A percentile compares a stretch with the other conserved stretches of the same genome.
Conservation (phyloP, 2,888 invertebrate genomes). For the Dexiosoma caninum region DNA sequence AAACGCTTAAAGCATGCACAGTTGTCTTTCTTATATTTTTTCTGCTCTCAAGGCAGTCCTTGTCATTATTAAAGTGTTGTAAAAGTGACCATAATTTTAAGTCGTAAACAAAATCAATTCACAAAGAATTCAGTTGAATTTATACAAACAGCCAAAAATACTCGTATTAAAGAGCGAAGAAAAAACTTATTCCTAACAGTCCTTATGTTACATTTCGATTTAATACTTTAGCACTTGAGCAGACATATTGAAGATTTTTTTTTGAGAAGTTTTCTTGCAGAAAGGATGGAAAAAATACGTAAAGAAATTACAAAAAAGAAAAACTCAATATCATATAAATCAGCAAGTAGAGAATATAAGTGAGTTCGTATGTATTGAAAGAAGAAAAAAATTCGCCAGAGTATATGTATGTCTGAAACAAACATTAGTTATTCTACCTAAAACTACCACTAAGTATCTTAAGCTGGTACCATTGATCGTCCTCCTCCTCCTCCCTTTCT, state of each 20-base stretch:
- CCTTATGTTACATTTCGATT: slow-evolving; percentile 42
- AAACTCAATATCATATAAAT: slow-evolving; percentile 47
- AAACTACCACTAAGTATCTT: not conserved
- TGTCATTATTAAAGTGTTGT: slow-evolving; percentile 26
- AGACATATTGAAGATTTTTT: slow-evolving; percentile 39
- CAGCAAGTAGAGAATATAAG: slow-evolving; percentile 14
- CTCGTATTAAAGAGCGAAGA: not conserved
- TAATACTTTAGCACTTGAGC: slow-evolving; percentile 25
- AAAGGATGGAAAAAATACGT: no score
- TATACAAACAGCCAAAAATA: not conserved
- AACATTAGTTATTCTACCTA: not conserved
- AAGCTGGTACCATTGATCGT: not conserved
- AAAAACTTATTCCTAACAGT: slow-evolving; percentile 32
- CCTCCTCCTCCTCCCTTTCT: not conserved
- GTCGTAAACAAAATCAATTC: slow-evolving; percentile 14
- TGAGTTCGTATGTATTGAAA: not conserved
- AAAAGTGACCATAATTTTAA: slow-evolving; percentile 53
- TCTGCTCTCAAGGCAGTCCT: not conserved
- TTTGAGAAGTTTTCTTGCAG: slow-evolving; percentile 4
- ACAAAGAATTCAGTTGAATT: not conserved
- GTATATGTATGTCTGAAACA: not conserved
- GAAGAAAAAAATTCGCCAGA: no score
- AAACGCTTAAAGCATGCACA: not conserved
- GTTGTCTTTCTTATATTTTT: no score
- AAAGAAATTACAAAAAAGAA: not conserved